phyloP scores from a whole-genome alignment of 2,113 vertebrate genomes.

The Paralichthys olivaceus region DNA sequence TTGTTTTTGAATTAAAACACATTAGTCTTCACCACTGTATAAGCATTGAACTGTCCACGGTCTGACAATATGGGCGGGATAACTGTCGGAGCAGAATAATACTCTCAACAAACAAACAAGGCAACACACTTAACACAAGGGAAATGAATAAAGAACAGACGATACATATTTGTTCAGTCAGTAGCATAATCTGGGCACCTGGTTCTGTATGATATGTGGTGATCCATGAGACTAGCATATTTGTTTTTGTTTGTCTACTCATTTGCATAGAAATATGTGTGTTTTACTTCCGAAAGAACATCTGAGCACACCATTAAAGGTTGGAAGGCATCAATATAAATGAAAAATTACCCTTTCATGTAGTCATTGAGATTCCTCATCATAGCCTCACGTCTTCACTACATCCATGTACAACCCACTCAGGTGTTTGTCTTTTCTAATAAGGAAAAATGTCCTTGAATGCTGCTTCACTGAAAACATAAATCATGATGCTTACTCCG shows the following conservation, averaged over 20 bases:
- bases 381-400: constrained; percentile 48
- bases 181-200: constrained; percentile 56
- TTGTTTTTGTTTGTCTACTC: constrained; percentile 45
- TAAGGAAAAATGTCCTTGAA: not conserved
- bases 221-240: constrained; percentile 51
- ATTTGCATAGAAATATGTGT: constrained; percentile 74
- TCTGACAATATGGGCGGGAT: constrained; percentile 3
- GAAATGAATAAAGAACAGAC: constrained; percentile 49
- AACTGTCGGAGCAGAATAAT: constrained; percentile 42
- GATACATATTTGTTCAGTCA: constrained; percentile 57
- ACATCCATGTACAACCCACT: constrained; percentile 30
- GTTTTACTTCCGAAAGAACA: constrained; percentile 56
- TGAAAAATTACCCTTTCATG: constrained; percentile 59
- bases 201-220: constrained; percentile 57
- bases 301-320: constrained; percentile 69
- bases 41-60: not conserved
- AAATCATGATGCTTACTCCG: not conserved
- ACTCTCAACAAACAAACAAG: constrained; percentile 59
- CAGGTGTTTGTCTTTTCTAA: not conserved
- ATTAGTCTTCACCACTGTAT: not conserved
- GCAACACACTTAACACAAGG: constrained; percentile 56
- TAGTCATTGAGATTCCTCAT: constrained; percentile 50
- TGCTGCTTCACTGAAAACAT: not conserved
- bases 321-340: constrained; percentile 64
- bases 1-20: not conserved